phyloP scores from a whole-genome alignment of 2,797 vertebrate genomes.

The Protosalanx chinensis region DNA sequence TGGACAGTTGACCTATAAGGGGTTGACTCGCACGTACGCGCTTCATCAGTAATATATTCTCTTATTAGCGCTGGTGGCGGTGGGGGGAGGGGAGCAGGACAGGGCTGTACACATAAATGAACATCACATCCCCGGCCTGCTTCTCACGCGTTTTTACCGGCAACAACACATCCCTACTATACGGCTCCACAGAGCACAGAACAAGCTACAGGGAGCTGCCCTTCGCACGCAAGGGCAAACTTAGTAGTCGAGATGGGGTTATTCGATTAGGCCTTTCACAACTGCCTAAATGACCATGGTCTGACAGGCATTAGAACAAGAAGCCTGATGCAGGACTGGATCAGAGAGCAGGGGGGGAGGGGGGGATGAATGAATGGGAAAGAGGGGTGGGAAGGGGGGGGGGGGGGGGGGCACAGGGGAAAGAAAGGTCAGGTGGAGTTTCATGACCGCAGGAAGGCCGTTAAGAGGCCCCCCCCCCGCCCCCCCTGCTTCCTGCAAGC shows the following conservation, averaged over 20 bases:
- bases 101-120: slow-evolving; percentile 37
- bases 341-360: neutral
- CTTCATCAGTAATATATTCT: slow-evolving; percentile 72
- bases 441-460: neutral
- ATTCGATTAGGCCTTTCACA: slow-evolving; percentile 2
- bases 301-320: neutral
- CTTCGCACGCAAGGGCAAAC: neutral
- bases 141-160: neutral
- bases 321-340: neutral
- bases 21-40: slow-evolving; percentile 71
- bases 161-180: neutral
- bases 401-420: too few species aligned
- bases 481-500: neutral
- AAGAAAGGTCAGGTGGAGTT: slow-evolving; percentile 1
- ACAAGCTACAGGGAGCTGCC: neutral
- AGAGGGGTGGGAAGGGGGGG: neutral
- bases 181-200: neutral
- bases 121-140: slow-evolving; percentile 10
- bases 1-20: slow-evolving; percentile 80
- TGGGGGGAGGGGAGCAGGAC: slow-evolving; percentile 54
- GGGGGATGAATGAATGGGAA: neutral
- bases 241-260: neutral
- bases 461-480: neutral
- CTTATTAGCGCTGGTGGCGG: slow-evolving; percentile 66
- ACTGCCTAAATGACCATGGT: neutral